Base-by-base conservation (phyloP, 1,140 invertebrate genomes). In the Trachymyrmex septentrionalis region DNA sequence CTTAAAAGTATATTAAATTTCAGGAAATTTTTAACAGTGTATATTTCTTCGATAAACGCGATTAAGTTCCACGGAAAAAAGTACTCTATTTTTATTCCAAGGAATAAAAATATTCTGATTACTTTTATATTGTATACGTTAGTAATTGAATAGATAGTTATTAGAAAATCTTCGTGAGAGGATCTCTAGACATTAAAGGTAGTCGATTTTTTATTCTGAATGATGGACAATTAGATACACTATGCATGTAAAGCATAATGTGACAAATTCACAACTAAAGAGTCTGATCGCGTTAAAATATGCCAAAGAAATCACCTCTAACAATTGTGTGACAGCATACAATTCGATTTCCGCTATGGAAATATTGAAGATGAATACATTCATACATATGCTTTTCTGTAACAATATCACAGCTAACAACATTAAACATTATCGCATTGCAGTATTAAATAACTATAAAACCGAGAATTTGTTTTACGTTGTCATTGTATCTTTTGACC, bases 391-490 rank as follows among this genome's bases (percentile, higher is more conserved):
- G 34, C 34, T 38, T 38, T 38, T 7, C 7, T 38, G 34, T 38
- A 38, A 38, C 7, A 38, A 38, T 38, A 38, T 38, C 34, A 38
- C 7, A 38, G 7, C 38, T 44, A 44, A 44, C 5, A 53, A 19
- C 9, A 53, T 50, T 50, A 50, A 50, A 50, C 14, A 16, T 27
- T 72, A 34, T 72, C 4, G 14, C 59, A 9, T 75, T 38, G 3
- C 44, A 53, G 27, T 66, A 67, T 21, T 80, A 80, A 38, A 38
- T 38, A 53, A n/a, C 16, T 38, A n/a, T 59, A 75, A 21, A 78
- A 63, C 2, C 5, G 5, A 77, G 16, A 24, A 24, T 21, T 57
- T 64, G 14, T 61, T 44, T 61, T 30, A 63, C 21, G 9, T 27
- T 44, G n/a, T 34, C 12, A 76, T 53, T 14, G 7, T 53, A 24